Evolutionary conservation across 2,888 invertebrate species (phyloP).

Genomic region (Drosophila prolongata): DNA sequence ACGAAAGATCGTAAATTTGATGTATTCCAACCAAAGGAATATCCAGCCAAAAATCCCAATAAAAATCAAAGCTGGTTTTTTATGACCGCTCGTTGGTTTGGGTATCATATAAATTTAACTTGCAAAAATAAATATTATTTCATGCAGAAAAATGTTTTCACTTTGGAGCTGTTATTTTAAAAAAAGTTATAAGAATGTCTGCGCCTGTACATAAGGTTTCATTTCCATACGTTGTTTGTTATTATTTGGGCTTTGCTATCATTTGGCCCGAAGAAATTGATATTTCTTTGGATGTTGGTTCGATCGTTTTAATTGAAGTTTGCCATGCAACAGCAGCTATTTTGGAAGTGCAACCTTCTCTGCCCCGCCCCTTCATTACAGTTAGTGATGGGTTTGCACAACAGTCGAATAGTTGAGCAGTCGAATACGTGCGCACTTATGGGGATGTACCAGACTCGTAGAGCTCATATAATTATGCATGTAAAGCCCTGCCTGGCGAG

Average conservation of each 20-base stretch:
- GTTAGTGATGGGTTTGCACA: conserved; percentile 68
- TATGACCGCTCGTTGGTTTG: neutral
- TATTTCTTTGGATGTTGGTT: conserved; percentile 60
- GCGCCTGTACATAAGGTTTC: no score
- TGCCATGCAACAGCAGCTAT: conserved; percentile 42
- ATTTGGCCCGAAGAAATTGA: conserved; percentile 55
- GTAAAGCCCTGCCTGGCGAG: conserved; percentile 31
- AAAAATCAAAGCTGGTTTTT: conserved; percentile 15
- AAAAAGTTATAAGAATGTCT: no score
- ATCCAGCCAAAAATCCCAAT: conserved; percentile 1
- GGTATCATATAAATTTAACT: neutral
- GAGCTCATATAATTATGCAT: conserved; percentile 30
- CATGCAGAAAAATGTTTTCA: neutral
- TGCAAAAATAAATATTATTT: neutral
- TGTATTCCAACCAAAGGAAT: conserved; percentile 1
- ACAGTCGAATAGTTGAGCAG: conserved; percentile 24
- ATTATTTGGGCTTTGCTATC: conserved; percentile 10
- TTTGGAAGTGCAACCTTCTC: conserved; percentile 34
- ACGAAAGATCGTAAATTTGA: conserved; percentile 14
- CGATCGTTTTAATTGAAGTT: conserved; percentile 41
- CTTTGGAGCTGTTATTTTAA: no score
- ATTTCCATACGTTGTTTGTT: neutral
- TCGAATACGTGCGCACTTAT: conserved; percentile 16
- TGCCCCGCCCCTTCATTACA: conserved; percentile 43
- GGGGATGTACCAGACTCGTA: conserved; percentile 17